These are phyloP conservation scores for Dryas iulia DNA, from an alignment of 1,140 invertebrate species.

Conservation along the genomic window DNA sequence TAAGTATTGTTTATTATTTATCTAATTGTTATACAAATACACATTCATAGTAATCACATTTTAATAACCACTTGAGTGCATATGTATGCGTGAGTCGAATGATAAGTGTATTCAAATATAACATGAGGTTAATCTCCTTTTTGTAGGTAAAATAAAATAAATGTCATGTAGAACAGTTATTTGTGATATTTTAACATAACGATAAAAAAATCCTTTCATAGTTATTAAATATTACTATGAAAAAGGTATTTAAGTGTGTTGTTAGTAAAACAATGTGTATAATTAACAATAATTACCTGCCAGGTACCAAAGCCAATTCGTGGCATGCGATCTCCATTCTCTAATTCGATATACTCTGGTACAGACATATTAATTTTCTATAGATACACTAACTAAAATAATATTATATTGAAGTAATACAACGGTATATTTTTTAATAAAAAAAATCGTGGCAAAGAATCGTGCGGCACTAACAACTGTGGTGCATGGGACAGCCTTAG, in stretches of 20 bases:
- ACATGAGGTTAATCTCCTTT: neutral
- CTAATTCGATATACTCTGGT: constrained; percentile 55
- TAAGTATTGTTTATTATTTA: too few species aligned
- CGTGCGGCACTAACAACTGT: neutral
- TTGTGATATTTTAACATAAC: neutral
- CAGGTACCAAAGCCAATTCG: constrained; percentile 85
- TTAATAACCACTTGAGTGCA: too few species aligned
- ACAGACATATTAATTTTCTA: constrained; percentile 43
- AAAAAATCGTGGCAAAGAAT: neutral
- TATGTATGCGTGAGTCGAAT: neutral
- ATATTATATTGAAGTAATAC: neutral
- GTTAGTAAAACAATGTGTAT: neutral
- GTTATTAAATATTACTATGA: too few species aligned
- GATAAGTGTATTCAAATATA: neutral
- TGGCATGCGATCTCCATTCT: constrained; percentile 80
- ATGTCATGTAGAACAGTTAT: neutral
- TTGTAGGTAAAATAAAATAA: neutral
- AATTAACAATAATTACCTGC: constrained; percentile 71
- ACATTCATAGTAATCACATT: too few species aligned
- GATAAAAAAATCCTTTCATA: too few species aligned
- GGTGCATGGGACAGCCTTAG: neutral
- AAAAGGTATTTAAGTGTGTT: neutral
- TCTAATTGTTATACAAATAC: too few species aligned
- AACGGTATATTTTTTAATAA: neutral
- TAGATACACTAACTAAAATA: neutral